phyloP scores from a whole-genome alignment of 2,113 vertebrate genomes.

The Furnarius figulus region DNA sequence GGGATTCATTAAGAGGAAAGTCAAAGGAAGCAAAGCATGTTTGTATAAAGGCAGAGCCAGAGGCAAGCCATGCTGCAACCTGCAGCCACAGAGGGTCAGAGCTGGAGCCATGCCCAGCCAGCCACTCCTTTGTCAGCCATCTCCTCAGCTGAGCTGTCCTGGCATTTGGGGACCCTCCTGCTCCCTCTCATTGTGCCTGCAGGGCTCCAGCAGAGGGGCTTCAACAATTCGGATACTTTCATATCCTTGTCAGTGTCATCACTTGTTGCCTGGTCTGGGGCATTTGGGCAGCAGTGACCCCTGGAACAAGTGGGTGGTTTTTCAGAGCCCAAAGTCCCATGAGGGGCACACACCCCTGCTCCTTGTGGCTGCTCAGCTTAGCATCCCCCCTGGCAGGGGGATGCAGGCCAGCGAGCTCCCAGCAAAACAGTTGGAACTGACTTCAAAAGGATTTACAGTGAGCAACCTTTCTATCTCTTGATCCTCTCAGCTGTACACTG shows the following conservation, averaged over 20 bases:
- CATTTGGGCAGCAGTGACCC: background rate
- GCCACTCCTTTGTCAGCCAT: background rate
- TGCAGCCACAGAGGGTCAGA: background rate
- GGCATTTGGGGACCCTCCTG: background rate
- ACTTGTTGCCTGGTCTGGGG: background rate
- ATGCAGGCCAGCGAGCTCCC: background rate
- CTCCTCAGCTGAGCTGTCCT: background rate
- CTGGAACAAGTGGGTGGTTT: background rate
- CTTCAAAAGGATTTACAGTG: slow-evolving; percentile 59
- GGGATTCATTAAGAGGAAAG: slow-evolving; percentile 60
- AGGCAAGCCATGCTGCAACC: background rate
- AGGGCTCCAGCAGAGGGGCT: background rate
- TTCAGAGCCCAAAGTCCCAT: background rate
- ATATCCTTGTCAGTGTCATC: fast-evolving
- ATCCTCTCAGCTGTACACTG: slow-evolving; percentile 43
- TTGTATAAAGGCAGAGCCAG: slow-evolving; percentile 39
- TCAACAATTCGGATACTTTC: background rate
- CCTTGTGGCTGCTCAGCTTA: background rate
- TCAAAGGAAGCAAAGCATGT: slow-evolving; percentile 20
- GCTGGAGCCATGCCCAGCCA: background rate
- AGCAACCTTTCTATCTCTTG: slow-evolving; percentile 61
- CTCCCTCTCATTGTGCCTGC: background rate
- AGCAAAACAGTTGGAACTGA: slow-evolving; percentile 46
- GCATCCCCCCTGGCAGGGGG: background rate
- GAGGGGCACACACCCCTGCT: background rate